Conservation (phyloP, 2,888 invertebrate species). For the Pristionchus entomophagus region DNA sequence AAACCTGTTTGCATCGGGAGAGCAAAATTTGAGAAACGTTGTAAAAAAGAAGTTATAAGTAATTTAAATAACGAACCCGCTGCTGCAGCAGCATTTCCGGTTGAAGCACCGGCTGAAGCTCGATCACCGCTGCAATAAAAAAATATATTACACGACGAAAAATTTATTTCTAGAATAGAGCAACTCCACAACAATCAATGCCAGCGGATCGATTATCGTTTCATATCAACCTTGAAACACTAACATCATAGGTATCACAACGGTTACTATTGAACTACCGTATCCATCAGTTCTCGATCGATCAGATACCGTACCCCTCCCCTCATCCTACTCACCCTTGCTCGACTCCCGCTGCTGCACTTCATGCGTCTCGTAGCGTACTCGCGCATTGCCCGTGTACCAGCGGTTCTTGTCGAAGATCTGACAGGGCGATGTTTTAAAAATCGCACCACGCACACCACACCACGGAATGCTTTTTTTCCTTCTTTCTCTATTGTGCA, state of each 20-base stretch:
- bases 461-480: background rate
- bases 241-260: no score
- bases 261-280: no score
- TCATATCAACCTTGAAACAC: background rate
- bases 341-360: background rate
- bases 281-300: background rate
- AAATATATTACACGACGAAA: background rate
- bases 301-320: background rate
- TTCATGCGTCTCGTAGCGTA: slow-evolving; percentile 37
- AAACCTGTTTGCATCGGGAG: no score
- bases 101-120: background rate
- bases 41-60: background rate
- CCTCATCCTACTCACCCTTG: slow-evolving; percentile 11
- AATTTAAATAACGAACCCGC: background rate
- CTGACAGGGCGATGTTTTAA: background rate
- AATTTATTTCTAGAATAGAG: background rate
- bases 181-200: background rate
- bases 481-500: no score
- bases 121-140: slow-evolving; percentile 10
- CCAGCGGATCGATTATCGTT: background rate
- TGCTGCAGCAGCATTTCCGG: slow-evolving; percentile 31
- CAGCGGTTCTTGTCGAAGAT: slow-evolving; percentile 37
- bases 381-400: slow-evolving; percentile 45
- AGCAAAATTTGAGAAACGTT: no score
- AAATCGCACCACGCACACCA: background rate